Percentiles rank a stretch among this genome's conserved stretches.
phyloP scores from a whole-genome alignment of 2,113 vertebrate genomes.

The Lepus europaeus region DNA sequence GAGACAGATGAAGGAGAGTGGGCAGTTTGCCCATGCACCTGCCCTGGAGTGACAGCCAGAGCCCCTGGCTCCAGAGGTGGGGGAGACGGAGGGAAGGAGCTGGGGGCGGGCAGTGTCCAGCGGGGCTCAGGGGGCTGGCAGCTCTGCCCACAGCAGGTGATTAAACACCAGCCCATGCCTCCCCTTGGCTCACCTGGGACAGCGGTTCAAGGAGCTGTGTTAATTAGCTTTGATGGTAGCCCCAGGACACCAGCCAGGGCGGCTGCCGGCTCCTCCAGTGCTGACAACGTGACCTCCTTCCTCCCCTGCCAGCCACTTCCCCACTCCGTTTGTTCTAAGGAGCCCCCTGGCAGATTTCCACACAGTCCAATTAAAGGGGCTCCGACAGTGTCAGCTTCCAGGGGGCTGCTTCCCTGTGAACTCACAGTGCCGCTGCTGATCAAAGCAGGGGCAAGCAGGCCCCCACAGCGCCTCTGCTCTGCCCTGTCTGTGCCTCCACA shows the following conservation, averaged over 20 bases:
- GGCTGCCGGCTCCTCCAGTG: constrained; percentile 51
- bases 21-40: not conserved
- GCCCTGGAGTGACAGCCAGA: too few species aligned
- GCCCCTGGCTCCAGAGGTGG: not conserved
- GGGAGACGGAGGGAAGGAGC: not conserved
- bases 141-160: not conserved
- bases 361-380: constrained; percentile 49
- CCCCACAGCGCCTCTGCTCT: not conserved
- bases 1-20: not conserved
- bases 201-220: constrained; percentile 52
- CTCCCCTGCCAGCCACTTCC: not conserved
- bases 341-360: not conserved
- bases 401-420: constrained; percentile 11
- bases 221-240: constrained; percentile 81
- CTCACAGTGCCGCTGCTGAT: not conserved
- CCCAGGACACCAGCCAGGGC: constrained; percentile 59
- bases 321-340: not conserved
- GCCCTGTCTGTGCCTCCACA: not conserved
- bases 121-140: not conserved
- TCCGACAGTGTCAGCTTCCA: not conserved
- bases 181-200: not conserved
- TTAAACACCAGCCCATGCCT: constrained; percentile 59
- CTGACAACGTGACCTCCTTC: not conserved
- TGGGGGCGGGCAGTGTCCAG: not conserved
- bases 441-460: not conserved